A percentile compares a stretch with the other conserved stretches of the same genome.
Conservation (phyloP, 2,888 invertebrate genomes). For the Stegana nigrithorax region DNA sequence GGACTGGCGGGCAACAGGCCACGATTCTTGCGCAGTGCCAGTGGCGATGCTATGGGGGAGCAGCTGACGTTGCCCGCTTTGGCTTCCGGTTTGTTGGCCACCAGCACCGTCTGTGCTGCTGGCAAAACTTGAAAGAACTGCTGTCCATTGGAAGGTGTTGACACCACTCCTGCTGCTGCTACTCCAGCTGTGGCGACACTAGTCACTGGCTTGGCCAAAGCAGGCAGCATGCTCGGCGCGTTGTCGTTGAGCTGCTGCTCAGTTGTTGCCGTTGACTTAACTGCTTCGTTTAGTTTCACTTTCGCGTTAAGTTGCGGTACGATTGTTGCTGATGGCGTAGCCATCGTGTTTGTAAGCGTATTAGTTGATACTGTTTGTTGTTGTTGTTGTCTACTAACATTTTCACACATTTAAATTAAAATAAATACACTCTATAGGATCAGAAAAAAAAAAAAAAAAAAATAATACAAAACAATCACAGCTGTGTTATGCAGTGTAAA, state of each 20-base stretch:
- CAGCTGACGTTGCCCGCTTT: constrained; percentile 50
- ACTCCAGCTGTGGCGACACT: neutral
- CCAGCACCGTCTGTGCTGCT: constrained; percentile 58
- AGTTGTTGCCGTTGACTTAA: constrained; percentile 2
- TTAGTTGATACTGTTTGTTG: constrained; percentile 35
- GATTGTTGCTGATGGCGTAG: constrained; percentile 11
- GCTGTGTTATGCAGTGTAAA: neutral
- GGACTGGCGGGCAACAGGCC: constrained; percentile 53
- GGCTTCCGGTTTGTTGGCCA: constrained; percentile 54
- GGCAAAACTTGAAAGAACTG: constrained; percentile 57
- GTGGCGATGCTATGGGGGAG: constrained; percentile 61
- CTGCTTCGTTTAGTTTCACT: constrained; percentile 37
- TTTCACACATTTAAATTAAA: constrained; percentile 61
- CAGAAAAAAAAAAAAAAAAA: too few species aligned
- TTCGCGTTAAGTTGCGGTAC: constrained; percentile 14
- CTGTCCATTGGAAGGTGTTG: constrained; percentile 37
- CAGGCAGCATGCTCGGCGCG: constrained; percentile 10
- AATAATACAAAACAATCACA: too few species aligned
- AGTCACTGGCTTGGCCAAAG: constrained; percentile 4
- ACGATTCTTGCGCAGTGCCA: constrained; percentile 54
- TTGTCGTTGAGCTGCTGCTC: constrained; percentile 5
- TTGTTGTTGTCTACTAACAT: constrained; percentile 55
- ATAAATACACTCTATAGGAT: neutral
- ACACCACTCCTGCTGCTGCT: neutral
- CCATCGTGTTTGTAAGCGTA: constrained; percentile 27